Base-by-base conservation (phyloP, 2,797 vertebrate genomes). In the Gephyroberyx darwinii region DNA sequence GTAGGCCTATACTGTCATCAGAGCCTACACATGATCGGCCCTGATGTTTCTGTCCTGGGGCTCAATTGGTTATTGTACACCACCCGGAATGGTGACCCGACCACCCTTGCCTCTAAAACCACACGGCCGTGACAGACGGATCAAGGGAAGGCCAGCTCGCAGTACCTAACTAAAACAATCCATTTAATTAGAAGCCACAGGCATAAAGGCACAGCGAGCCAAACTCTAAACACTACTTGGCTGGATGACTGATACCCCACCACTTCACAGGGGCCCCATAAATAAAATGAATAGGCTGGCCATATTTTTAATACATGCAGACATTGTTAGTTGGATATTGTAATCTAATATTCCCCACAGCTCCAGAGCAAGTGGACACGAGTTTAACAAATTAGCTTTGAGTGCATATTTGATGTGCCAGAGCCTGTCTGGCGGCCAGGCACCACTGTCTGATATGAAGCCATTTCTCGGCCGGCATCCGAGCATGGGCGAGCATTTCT, bases 101-200 rank as follows among this genome's bases (percentile, higher is more conserved):
- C 57, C 22, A 43, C 33, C 31, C 61, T 48, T 67, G 66, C 47
- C 52, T 59, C 51, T 78, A 68, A 79, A 84, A 84, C 83, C 37
- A 69, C 58, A 43, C 48, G 3, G 3, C 65, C 35, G 35, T 71
- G 83, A 86, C 89, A 90, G 87, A 90, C 89, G 90, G 82, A 79
- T 81, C 63, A 86, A 35, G 45, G 78, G 54, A 73, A 69, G 30
- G 47, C 77, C 53, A 37, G 56, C 76, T 77, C 59, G 47, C 65
- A 69, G 69, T 53, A 30, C 59, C 53, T 69, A 66, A 60, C 86
- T 76, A 83, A 85, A 89, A 84, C 62, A 83, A 77, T 86, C 80
- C 31, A 83, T 88, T 90, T 88, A 87, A 91, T 88, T 79, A 81
- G 81, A 78, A 26, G 66, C 60, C 56, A 39, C 77, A 66, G 72